These are phyloP conservation scores for Aphis craccivora DNA, from an alignment of 1,140 invertebrate species.

Conservation along the genomic window DNA sequence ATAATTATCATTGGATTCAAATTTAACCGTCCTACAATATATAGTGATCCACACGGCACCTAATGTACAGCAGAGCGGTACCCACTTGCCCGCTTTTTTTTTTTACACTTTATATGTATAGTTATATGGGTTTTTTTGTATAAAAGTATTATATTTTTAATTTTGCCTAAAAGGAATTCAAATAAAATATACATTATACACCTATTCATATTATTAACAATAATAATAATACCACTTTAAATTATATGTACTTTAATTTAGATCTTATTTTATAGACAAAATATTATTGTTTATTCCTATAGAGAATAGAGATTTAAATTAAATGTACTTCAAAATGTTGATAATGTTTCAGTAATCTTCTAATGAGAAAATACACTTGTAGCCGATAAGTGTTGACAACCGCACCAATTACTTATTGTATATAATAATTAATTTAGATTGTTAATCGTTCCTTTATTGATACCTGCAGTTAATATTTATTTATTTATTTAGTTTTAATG, in stretches of 20 bases:
- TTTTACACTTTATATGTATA: background rate
- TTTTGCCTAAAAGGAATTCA: background rate
- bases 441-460: too few relatives aligned
- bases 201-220: background rate
- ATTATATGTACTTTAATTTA: background rate
- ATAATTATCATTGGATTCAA: too few relatives aligned
- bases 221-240: background rate
- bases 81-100: too few relatives aligned
- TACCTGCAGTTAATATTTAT: too few relatives aligned
- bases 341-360: background rate
- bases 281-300: background rate
- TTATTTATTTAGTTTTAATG: too few relatives aligned
- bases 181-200: background rate
- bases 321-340: background rate
- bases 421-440: too few relatives aligned
- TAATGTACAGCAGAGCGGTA: too few relatives aligned
- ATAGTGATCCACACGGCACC: too few relatives aligned
- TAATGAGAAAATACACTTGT: background rate
- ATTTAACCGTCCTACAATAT: too few relatives aligned
- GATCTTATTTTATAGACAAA: background rate
- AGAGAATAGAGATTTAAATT: background rate
- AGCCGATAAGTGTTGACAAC: background rate
- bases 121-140: background rate
- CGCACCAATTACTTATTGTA: background rate
- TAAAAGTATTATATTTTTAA: background rate